phyloP scores from a whole-genome alignment of 2,113 vertebrate species.

The Oryzias javanicus region DNA sequence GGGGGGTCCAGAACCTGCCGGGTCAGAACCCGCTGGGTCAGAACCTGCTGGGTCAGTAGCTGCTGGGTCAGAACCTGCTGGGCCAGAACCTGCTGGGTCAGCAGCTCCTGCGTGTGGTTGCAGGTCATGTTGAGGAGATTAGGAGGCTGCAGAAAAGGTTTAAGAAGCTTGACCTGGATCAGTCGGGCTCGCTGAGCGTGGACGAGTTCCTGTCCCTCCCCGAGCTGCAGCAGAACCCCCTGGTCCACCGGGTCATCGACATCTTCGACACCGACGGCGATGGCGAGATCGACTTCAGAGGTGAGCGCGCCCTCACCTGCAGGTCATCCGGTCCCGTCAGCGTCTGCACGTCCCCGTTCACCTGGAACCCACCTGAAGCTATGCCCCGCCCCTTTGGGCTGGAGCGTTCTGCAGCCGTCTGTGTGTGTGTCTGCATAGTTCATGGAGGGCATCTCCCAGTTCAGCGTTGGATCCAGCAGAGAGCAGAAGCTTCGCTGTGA shows the following conservation, averaged over 20 bases:
- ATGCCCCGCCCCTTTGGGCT: too few species aligned
- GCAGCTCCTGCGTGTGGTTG: constrained; percentile 15
- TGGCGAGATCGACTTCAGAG: constrained; percentile 99
- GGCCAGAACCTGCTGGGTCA: not conserved
- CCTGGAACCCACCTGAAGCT: too few species aligned
- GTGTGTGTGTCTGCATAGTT: constrained; percentile 77
- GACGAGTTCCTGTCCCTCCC: constrained; percentile 99
- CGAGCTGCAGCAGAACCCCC: constrained; percentile 96
- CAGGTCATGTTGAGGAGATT: constrained; percentile 99
- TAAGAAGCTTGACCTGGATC: constrained; percentile 99
- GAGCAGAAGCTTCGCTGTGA: constrained; percentile 93
- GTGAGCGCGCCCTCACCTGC: constrained; percentile 65
- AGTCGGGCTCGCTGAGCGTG: constrained; percentile 97
- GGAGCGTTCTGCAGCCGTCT: too few species aligned
- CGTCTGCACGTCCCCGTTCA: too few species aligned
- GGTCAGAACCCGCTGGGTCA: not conserved
- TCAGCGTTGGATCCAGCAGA: constrained; percentile 93
- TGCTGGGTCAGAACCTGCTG: not conserved
- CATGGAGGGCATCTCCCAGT: constrained; percentile 92
- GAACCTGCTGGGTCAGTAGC: not conserved
- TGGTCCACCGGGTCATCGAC: constrained; percentile 98
- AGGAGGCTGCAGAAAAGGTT: constrained; percentile 98
- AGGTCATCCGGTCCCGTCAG: not conserved
- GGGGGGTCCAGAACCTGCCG: not conserved
- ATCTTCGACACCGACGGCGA: constrained; percentile 99